Evolutionary conservation across 2,113 vertebrate genomes (phyloP).

Genomic region (Genyomyrus donnyi): DNA sequence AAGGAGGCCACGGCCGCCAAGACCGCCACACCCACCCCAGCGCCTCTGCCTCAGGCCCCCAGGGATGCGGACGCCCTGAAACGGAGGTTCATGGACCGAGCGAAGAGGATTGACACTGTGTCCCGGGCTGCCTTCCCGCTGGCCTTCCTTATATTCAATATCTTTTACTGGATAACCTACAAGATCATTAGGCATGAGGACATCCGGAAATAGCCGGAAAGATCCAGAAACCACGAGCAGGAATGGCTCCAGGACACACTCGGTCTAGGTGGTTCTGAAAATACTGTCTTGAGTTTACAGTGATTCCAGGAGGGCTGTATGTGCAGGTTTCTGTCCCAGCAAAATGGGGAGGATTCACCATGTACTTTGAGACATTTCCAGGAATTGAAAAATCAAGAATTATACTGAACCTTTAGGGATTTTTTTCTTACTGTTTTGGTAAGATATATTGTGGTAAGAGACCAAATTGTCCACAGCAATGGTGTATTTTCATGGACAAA

Average conservation of each 20-base stretch:
- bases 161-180: conserved; percentile 99
- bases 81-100: conserved; percentile 95
- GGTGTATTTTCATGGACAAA: conserved; percentile 61
- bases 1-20: conserved; percentile 83
- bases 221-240: conserved; percentile 41
- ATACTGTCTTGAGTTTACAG: not conserved
- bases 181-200: conserved; percentile 96
- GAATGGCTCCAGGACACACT: not conserved
- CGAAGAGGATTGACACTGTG: conserved; percentile 97
- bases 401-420: not conserved
- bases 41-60: conserved; percentile 58
- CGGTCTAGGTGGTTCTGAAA: not conserved
- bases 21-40: conserved; percentile 58
- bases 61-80: conserved; percentile 83
- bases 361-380: not conserved
- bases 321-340: not conserved
- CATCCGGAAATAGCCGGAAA: conserved; percentile 73
- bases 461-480: conserved; percentile 71
- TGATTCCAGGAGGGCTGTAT: not conserved
- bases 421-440: conserved; percentile 12
- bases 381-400: not conserved
- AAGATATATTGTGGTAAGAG: conserved; percentile 52
- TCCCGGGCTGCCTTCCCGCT: conserved; percentile 92
- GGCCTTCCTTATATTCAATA: conserved; percentile 97
- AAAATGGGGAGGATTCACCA: not conserved